A percentile compares a stretch with the other conserved stretches of the same genome.
Conservation (phyloP, 2,113 vertebrate species). For the Zosterops lateralis region DNA sequence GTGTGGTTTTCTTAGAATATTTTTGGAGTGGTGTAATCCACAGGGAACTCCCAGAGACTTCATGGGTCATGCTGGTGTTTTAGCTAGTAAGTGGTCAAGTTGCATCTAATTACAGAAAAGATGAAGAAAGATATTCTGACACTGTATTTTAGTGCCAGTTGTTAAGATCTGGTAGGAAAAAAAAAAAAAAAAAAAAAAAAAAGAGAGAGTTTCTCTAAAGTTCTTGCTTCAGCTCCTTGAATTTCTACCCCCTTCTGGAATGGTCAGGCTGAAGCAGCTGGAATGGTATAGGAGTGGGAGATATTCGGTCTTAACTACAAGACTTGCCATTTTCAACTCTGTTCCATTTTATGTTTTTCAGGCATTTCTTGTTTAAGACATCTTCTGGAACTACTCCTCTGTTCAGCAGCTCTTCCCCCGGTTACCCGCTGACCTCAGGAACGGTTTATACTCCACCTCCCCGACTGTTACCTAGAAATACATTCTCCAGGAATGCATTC, state of each 20-base stretch:
- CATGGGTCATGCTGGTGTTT: neutral
- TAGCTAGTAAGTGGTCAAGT: neutral
- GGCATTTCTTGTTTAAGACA: conserved; percentile 99
- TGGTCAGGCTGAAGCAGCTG: neutral
- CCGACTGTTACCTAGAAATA: conserved; percentile 94
- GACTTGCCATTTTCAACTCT: conserved; percentile 15
- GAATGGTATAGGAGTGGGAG: neutral
- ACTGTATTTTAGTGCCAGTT: neutral
- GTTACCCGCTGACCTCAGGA: conserved; percentile 95
- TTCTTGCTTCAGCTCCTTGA: too few species aligned
- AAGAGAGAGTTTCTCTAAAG: too few species aligned
- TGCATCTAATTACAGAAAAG: neutral
- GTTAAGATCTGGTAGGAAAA: neutral
- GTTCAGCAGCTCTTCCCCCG: conserved; percentile 96
- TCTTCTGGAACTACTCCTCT: conserved; percentile 97
- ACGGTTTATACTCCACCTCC: conserved; percentile 97
- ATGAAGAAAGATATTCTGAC: neutral
- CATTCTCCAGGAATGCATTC: conserved; percentile 97
- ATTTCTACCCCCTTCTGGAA: too few species aligned
- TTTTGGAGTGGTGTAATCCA: neutral
- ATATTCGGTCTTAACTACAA: neutral
- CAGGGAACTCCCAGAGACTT: neutral
- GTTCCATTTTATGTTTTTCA: conserved; percentile 68
- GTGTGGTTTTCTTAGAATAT: neutral
- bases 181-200: neutral